phyloP scores from a whole-genome alignment of 2,888 invertebrate species.

The Zaprionus lineosus region DNA sequence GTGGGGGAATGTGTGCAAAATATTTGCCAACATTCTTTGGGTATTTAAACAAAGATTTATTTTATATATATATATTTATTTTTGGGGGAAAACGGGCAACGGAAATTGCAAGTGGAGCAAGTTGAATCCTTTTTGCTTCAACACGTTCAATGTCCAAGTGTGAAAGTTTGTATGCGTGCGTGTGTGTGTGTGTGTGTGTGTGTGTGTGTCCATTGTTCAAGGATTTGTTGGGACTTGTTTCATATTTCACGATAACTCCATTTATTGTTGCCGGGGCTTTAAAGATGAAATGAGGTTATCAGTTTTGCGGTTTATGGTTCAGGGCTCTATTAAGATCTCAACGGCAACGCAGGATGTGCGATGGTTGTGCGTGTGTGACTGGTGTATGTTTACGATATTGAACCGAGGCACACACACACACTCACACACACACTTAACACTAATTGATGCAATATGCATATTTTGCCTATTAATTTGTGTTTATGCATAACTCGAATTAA shows the following conservation, averaged over 20 bases:
- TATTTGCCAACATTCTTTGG: slow-evolving; percentile 76
- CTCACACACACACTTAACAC: slow-evolving; percentile 23
- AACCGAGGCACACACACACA: slow-evolving; percentile 3
- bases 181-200: slow-evolving; percentile 28
- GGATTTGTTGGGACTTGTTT: slow-evolving; percentile 77
- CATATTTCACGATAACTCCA: slow-evolving; percentile 77
- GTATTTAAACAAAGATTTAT: slow-evolving; percentile 77
- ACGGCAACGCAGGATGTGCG: slow-evolving; percentile 1
- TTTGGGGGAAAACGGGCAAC: slow-evolving; percentile 65
- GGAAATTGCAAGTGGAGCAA: slow-evolving; percentile 78
- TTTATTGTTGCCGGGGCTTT: slow-evolving; percentile 64
- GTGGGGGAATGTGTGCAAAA: slow-evolving; percentile 40
- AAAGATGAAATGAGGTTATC: slow-evolving; percentile 72
- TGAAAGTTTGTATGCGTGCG: background rate
- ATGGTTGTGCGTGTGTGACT: background rate
- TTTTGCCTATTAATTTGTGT: slow-evolving; percentile 78
- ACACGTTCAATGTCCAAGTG: slow-evolving; percentile 52
- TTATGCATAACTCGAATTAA: slow-evolving; percentile 74
- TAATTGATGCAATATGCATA: slow-evolving; percentile 75
- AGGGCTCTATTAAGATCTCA: slow-evolving; percentile 46
- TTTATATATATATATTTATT: slow-evolving; percentile 60
- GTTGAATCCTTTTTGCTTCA: slow-evolving; percentile 78
- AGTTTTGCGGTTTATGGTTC: slow-evolving; percentile 54
- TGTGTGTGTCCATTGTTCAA: slow-evolving; percentile 62
- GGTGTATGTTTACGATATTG: background rate